A percentile compares a stretch with the other conserved stretches of the same genome.
Evolutionary conservation across 1,140 invertebrate genomes (phyloP).

Genomic region (Drosophila sturtevanti): DNA sequence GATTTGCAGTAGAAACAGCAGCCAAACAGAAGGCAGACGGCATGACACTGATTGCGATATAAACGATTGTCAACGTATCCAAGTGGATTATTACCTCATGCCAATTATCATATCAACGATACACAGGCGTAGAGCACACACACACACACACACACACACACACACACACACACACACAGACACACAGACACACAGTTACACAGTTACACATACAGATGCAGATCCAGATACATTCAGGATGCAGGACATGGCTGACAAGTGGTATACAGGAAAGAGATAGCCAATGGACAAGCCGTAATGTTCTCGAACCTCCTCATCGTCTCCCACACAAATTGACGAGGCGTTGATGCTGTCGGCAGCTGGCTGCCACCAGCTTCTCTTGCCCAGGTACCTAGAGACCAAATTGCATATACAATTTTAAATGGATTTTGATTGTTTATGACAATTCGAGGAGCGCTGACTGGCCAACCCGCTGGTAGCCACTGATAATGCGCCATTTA

Average conservation of each 20-base stretch:
- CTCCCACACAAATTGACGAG: constrained; percentile 52
- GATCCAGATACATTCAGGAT: constrained; percentile 21
- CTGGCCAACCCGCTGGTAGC: constrained; percentile 64
- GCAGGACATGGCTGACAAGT: constrained; percentile 63
- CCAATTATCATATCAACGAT: constrained; percentile 82
- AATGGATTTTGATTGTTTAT: constrained; percentile 82
- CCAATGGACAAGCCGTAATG: constrained; percentile 47
- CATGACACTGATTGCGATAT: constrained; percentile 80
- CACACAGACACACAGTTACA: constrained; percentile 25
- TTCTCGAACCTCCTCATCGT: constrained; percentile 39
- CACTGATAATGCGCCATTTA: constrained; percentile 79
- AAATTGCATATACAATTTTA: constrained; percentile 80
- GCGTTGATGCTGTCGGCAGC: constrained; percentile 57
- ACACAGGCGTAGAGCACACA: constrained; percentile 47
- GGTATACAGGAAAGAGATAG: constrained; percentile 42
- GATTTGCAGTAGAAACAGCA: constrained; percentile 24
- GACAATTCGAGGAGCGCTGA: constrained; percentile 71
- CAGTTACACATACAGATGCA: constrained; percentile 21
- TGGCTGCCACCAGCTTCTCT: constrained; percentile 25
- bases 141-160: constrained; percentile 23
- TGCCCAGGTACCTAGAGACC: constrained; percentile 19
- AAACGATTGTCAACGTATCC: constrained; percentile 81
- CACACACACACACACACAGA: constrained; percentile 26
- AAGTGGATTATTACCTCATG: constrained; percentile 81
- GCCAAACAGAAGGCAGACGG: constrained; percentile 59